These are phyloP conservation scores for Drosophila putrida DNA, from an alignment of 2,888 invertebrate genomes.

Conservation along the genomic window DNA sequence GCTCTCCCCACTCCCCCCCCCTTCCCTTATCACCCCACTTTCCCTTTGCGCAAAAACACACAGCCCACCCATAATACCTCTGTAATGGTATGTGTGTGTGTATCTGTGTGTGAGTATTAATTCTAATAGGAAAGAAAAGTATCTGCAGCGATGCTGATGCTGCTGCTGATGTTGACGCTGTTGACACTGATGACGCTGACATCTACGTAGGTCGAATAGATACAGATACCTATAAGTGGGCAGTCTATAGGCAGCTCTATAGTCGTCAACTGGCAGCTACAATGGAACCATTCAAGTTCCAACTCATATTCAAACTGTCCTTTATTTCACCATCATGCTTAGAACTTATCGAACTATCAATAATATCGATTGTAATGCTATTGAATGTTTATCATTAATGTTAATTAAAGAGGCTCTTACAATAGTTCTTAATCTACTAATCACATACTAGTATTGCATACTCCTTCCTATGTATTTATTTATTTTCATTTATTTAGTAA, in stretches of 20 bases:
- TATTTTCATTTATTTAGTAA: too few species aligned
- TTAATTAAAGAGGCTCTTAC: too few species aligned
- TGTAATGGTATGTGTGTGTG: constrained; percentile 19
- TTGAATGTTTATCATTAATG: too few species aligned
- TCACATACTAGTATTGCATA: too few species aligned
- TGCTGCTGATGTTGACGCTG: constrained; percentile 5
- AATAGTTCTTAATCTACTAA: too few species aligned
- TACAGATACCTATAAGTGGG: constrained; percentile 3
- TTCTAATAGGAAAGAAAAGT: constrained; percentile 66
- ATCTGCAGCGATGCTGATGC: constrained; percentile 32
- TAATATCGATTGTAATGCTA: too few species aligned
- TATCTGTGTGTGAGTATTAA: constrained; percentile 54
- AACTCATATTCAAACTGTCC: too few species aligned
- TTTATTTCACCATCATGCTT: too few species aligned
- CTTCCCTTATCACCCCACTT: not conserved
- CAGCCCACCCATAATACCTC: constrained; percentile 36
- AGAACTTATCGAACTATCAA: too few species aligned
- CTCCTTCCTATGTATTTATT: too few species aligned
- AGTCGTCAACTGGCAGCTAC: constrained; percentile 2
- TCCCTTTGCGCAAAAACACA: constrained; percentile 11
- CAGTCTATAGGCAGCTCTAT: not conserved
- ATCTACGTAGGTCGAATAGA: constrained; percentile 36
- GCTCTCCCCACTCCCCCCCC: not conserved
- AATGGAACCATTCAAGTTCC: not conserved
- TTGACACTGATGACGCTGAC: constrained; percentile 23